A percentile compares a stretch with the other conserved stretches of the same genome.
These are phyloP conservation scores for Brenthis ino DNA, from an alignment of 2,888 invertebrate genomes.

Conservation along the genomic window DNA sequence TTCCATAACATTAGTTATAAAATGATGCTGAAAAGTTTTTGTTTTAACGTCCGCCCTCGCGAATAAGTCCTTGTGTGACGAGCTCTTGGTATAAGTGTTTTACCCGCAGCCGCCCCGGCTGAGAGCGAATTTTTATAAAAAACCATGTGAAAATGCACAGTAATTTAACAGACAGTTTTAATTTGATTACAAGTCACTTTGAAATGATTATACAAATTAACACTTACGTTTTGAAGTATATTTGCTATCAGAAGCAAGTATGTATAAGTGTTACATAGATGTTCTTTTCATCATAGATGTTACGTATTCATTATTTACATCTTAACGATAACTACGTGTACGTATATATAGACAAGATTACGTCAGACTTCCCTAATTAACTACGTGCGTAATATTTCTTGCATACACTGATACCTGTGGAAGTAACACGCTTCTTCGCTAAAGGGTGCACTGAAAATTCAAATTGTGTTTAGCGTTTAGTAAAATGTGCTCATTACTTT, in stretches of 20 bases:
- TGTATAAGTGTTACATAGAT: too few species aligned
- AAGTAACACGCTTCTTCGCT: neutral
- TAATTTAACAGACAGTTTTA: neutral
- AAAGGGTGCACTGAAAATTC: too few species aligned
- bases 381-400: too few species aligned
- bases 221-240: neutral
- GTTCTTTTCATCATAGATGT: too few species aligned
- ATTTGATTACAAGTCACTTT: neutral
- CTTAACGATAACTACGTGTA: too few species aligned
- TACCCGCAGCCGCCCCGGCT: constrained; percentile 28
- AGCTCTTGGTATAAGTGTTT: constrained; percentile 36
- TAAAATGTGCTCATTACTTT: too few species aligned
- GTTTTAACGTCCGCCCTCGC: constrained; percentile 29
- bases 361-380: too few species aligned
- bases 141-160: constrained; percentile 22
- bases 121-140: constrained; percentile 31
- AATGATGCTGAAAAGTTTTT: constrained; percentile 21
- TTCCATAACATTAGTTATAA: constrained; percentile 20
- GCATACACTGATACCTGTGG: too few species aligned
- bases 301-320: too few species aligned
- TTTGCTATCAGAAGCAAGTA: neutral
- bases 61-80: constrained; percentile 33
- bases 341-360: too few species aligned
- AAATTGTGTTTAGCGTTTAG: too few species aligned
- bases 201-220: neutral